Conservation (phyloP, 1,140 invertebrate genomes). For the Bombus superbus region DNA sequence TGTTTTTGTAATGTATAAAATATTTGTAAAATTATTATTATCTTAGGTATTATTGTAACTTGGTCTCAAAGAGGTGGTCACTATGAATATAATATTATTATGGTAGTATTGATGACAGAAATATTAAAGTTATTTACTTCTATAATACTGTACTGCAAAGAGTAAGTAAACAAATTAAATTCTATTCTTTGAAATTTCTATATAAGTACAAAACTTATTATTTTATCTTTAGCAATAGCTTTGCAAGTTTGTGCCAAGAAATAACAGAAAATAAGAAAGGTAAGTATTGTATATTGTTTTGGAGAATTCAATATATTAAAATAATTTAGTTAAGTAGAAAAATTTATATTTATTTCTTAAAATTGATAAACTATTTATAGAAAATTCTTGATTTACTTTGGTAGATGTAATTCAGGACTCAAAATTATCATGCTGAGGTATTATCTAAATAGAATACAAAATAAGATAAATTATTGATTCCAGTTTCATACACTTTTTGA, state of each 20-base stretch:
- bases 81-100: conserved; percentile 94
- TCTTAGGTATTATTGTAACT: conserved; percentile 94
- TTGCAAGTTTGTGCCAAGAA: conserved; percentile 83
- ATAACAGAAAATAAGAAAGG: conserved; percentile 84
- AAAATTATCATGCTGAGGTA: not conserved
- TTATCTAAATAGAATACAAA: not conserved
- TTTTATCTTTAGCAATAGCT: conserved; percentile 81
- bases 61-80: conserved; percentile 92
- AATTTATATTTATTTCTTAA: not conserved
- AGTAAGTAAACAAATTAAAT: conserved; percentile 83
- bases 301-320: not conserved
- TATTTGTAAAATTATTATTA: conserved; percentile 41
- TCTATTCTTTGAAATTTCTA: not conserved
- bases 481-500: not conserved
- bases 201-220: not conserved
- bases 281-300: conserved; percentile 41
- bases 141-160: conserved; percentile 87
- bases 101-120: conserved; percentile 95
- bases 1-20: too few relatives aligned
- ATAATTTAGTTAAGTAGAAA: not conserved
- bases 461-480: conserved; percentile 5
- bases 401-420: not conserved
- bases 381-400: not conserved
- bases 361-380: not conserved
- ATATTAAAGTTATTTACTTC: conserved; percentile 92